phyloP scores from a whole-genome alignment of 2,797 vertebrate species.

The Malacoraja senta region DNA sequence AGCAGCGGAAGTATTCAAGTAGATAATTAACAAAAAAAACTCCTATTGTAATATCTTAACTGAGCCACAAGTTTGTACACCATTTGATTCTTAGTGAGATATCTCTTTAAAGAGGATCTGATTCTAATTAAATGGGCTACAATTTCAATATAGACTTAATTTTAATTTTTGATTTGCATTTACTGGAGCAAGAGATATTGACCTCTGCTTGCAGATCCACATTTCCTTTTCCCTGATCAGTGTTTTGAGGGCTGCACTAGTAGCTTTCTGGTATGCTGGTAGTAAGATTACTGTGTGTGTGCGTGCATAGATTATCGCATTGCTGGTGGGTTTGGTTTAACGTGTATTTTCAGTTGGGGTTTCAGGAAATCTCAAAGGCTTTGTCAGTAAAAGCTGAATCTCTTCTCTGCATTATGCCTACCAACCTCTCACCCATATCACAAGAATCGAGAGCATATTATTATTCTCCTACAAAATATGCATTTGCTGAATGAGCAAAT shows the following conservation, averaged over 20 bases:
- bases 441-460: not conserved
- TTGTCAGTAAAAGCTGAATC: not conserved
- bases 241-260: not conserved
- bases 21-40: constrained; percentile 1
- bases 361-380: not conserved
- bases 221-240: not conserved
- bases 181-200: not conserved
- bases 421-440: too few relatives aligned
- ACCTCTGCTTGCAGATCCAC: too few relatives aligned
- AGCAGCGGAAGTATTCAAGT: constrained; percentile 15
- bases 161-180: constrained; percentile 10
- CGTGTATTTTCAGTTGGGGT: not conserved
- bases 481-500: not conserved
- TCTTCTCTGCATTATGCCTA: not conserved
- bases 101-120: not conserved
- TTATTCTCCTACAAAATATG: not conserved
- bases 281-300: not conserved
- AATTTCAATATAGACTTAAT: not conserved
- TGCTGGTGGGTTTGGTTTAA: not conserved
- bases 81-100: not conserved
- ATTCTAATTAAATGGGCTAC: not conserved
- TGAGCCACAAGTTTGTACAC: not conserved
- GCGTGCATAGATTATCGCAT: too few relatives aligned
- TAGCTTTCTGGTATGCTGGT: not conserved
- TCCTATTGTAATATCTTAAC: constrained; percentile 14